Evolutionary conservation across 2,888 invertebrate genomes (phyloP), one percentile per base, ranked within the genome.

Genomic region (Apamea anceps): DNA sequence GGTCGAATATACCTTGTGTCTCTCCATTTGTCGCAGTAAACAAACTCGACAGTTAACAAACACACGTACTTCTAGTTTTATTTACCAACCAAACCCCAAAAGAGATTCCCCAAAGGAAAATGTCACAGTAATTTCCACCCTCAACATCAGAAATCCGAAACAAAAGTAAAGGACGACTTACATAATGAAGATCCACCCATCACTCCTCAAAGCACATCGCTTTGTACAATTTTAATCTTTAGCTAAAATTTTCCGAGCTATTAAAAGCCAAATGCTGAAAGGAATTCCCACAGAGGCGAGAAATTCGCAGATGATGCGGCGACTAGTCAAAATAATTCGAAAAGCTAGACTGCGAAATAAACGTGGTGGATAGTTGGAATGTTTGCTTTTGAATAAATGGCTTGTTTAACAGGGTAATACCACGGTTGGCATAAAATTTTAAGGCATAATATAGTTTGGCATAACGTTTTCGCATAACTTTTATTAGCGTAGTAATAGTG

Each of bases 201-300:
- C 81, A 77, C 57, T 85, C 48, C 15, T 70, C 68, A 80, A 84
- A 85, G 80, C 66, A 80, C 66, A 79, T 73, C 45, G 45, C 80
- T 84, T 72, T 60, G 71, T 63, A 85, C 85, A 79, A 76, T 85
- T 84, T 87, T 65, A 87, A 85, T 87, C 85, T 87, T 71, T 65
- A 68, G 63, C 87, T 73, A 72, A 85, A 87, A 85, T 80, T 87
- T 87, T 70, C 85, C 85, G 8, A 81, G 81, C 85, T 87, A 80
- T 87, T 87, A 85, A 80, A 80, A 81, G 72, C 66, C 81, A 67
- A 87, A 85, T 83, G 81, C 85, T 85, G 72, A 85, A 81, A 85
- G 80, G 76, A 76, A 87, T 79, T 77, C 66, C n/a, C 37, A 65
- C 63, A 72, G 71, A 77, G 70, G 72, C 72, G 81, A 77, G 76